A percentile compares a stretch with the other conserved stretches of the same genome.
phyloP scores from a whole-genome alignment of 2,888 invertebrate genomes.

The Cactoblastis cactorum region DNA sequence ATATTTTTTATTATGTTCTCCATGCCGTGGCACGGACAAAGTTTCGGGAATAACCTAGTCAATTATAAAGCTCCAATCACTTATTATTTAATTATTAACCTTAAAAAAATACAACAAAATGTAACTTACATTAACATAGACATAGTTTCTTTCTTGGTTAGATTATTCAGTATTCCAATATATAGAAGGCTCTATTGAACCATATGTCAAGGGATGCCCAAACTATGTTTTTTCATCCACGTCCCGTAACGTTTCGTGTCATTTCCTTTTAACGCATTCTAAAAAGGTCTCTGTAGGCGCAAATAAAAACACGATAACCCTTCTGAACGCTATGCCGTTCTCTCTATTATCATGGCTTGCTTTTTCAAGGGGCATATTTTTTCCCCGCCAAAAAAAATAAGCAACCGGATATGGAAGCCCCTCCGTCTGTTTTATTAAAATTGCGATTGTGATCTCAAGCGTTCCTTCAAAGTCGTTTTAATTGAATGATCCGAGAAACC shows the following conservation, averaged over 20 bases:
- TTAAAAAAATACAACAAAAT: no score
- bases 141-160: no score
- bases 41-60: no score
- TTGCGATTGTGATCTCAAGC: conserved; percentile 69
- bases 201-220: not conserved
- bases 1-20: no score
- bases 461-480: conserved; percentile 49
- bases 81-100: no score
- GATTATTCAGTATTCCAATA: no score
- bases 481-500: conserved; percentile 60
- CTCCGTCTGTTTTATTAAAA: conserved; percentile 75
- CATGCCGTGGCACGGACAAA: no score
- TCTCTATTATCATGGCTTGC: conserved; percentile 72
- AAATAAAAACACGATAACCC: conserved; percentile 73
- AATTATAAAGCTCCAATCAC: no score
- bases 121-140: no score
- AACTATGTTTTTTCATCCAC: conserved; percentile 49
- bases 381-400: conserved; percentile 59
- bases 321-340: conserved; percentile 62
- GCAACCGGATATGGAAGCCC: conserved; percentile 67
- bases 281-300: conserved; percentile 51
- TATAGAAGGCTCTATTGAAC: not conserved
- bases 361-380: conserved; percentile 59
- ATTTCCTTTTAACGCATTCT: conserved; percentile 63
- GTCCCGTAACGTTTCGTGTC: conserved; percentile 42